A percentile compares a stretch with the other conserved stretches of the same genome.
Conservation (phyloP, 2,888 invertebrate species). For the Xanthorhoe spadicearia region DNA sequence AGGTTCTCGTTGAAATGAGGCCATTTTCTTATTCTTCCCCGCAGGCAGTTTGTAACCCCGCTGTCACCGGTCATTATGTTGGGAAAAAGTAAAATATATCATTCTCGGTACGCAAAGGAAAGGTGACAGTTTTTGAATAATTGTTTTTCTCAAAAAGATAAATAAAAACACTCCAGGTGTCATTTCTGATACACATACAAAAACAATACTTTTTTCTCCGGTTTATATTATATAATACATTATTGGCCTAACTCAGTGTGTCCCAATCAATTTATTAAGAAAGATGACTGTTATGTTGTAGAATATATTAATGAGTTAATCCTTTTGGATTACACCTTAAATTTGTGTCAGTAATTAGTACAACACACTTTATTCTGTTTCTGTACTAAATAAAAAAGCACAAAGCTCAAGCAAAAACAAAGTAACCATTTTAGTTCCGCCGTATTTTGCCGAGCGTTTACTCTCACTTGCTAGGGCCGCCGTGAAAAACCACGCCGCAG, state of each 20-base stretch:
- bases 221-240: neutral
- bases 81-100: conserved; percentile 57
- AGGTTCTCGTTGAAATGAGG: conserved; percentile 58
- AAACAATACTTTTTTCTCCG: neutral
- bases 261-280: neutral
- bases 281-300: neutral
- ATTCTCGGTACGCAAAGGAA: conserved; percentile 26
- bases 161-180: conserved; percentile 5
- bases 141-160: conserved; percentile 12
- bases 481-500: conserved; percentile 76
- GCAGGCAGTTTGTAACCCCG: conserved; percentile 65
- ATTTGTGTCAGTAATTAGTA: conserved; percentile 21
- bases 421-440: conserved; percentile 59
- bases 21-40: conserved; percentile 66
- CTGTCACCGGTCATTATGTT: conserved; percentile 73
- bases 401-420: conserved; percentile 51
- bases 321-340: neutral
- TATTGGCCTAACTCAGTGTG: neutral
- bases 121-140: conserved; percentile 27
- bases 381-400: conserved; percentile 31
- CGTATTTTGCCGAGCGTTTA: conserved; percentile 71
- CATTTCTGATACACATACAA: neutral
- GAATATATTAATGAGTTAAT: neutral
- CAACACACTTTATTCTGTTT: conserved; percentile 25
- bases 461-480: conserved; percentile 67